These are phyloP conservation scores for Melinaea marsaeus DNA, from an alignment of 2,888 invertebrate genomes.

Conservation along the genomic window DNA sequence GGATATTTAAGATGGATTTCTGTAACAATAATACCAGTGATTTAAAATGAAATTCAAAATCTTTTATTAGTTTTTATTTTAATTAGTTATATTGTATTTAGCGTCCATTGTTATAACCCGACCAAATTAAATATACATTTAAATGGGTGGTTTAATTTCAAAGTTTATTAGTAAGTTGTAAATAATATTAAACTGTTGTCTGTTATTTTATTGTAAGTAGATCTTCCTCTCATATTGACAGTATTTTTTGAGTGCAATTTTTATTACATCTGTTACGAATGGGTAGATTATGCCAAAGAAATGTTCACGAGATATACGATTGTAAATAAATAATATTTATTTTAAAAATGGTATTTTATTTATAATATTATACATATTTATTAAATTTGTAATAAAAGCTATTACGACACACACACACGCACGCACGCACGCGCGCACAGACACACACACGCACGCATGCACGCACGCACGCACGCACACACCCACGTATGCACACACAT, in stretches of 20 bases:
- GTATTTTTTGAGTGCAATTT: constrained; percentile 73
- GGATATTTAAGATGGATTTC: neutral
- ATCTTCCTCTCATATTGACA: constrained; percentile 38
- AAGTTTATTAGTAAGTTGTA: constrained; percentile 45
- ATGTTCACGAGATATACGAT: constrained; percentile 60
- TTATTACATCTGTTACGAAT: constrained; percentile 45
- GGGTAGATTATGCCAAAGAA: constrained; percentile 73
- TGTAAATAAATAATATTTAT: constrained; percentile 66
- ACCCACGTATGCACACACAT: too few relatives aligned
- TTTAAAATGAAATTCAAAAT: constrained; percentile 1
- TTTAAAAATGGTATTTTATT: constrained; percentile 37
- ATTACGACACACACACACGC: too few relatives aligned
- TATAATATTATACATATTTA: constrained; percentile 33
- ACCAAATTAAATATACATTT: neutral
- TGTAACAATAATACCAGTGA: neutral
- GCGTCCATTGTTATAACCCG: constrained; percentile 5
- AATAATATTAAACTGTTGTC: constrained; percentile 40
- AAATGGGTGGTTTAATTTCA: constrained; percentile 38
- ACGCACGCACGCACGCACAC: too few relatives aligned
- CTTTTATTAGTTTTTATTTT: constrained; percentile 2
- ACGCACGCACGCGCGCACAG: too few relatives aligned
- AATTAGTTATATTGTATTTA: constrained; percentile 11
- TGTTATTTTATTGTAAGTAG: constrained; percentile 27
- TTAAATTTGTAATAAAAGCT: neutral
- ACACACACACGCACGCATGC: too few relatives aligned